Conservation (phyloP, 2,888 invertebrate genomes). For the Incurvaria masculella region DNA sequence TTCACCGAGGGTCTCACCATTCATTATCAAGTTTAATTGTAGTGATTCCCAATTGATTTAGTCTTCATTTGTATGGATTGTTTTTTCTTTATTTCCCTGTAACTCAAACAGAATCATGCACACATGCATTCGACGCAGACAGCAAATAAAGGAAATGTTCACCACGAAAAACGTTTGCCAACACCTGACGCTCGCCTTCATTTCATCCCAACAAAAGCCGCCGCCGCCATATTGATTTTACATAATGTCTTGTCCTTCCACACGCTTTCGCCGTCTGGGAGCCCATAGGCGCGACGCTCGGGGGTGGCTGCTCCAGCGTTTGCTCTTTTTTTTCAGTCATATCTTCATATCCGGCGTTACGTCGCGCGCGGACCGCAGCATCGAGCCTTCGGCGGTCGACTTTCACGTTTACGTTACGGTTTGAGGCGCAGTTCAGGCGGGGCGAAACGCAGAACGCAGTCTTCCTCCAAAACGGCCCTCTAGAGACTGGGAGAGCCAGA, state of each 20-base stretch:
- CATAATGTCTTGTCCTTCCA: not conserved
- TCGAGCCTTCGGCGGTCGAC: too few relatives aligned
- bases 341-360: constrained; percentile 4
- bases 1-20: too few relatives aligned
- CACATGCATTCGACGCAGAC: too few relatives aligned
- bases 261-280: not conserved
- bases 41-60: too few relatives aligned
- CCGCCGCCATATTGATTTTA: not conserved
- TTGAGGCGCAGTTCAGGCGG: not conserved
- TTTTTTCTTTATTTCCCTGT: too few relatives aligned
- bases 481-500: not conserved
- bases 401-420: not conserved
- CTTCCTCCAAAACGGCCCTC: not conserved
- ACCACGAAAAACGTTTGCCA: too few relatives aligned
- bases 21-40: too few relatives aligned
- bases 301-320: not conserved
- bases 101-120: too few relatives aligned
- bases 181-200: not conserved
- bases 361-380: not conserved
- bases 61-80: too few relatives aligned
- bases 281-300: not conserved
- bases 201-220: not conserved
- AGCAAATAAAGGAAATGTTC: too few relatives aligned
- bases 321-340: not conserved
- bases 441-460: not conserved